A percentile compares a stretch with the other conserved stretches of the same genome.
Evolutionary conservation across 2,113 vertebrate genomes (phyloP).

Genomic region (Cinclus mexicanus): DNA sequence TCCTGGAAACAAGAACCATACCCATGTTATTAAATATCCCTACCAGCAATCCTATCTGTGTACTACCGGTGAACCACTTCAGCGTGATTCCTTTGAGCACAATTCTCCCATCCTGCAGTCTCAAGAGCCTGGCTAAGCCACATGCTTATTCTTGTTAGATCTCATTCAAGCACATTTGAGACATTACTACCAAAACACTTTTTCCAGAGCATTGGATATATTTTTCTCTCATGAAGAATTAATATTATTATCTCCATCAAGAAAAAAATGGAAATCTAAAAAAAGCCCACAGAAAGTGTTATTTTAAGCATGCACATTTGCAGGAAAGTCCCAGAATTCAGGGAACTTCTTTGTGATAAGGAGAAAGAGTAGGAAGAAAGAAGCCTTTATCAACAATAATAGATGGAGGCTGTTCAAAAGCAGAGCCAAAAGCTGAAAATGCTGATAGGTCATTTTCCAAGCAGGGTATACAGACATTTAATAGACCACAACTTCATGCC

Average conservation of each 20-base stretch:
- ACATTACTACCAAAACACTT: background rate
- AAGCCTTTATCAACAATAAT: background rate
- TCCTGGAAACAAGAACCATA: constrained; percentile 35
- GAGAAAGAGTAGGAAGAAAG: background rate
- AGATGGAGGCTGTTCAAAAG: background rate
- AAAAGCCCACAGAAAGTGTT: background rate
- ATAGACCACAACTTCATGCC: background rate
- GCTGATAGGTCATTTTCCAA: background rate
- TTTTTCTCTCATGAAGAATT: background rate
- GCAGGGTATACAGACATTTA: background rate
- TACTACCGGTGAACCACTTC: background rate
- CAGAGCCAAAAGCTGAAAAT: background rate
- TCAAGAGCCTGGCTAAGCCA: background rate
- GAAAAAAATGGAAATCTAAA: background rate
- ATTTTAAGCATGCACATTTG: background rate
- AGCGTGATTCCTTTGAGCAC: background rate
- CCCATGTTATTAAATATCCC: constrained; percentile 17
- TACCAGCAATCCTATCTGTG: background rate
- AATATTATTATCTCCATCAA: background rate
- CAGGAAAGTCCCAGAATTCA: background rate
- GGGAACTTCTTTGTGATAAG: constrained; percentile 10
- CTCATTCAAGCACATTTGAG: background rate
- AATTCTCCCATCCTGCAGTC: background rate
- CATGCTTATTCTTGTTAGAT: background rate
- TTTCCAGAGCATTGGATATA: background rate